Percentiles rank a stretch among this genome's conserved stretches.
phyloP scores from a whole-genome alignment of 2,113 vertebrate genomes.

The Clarias magur region DNA sequence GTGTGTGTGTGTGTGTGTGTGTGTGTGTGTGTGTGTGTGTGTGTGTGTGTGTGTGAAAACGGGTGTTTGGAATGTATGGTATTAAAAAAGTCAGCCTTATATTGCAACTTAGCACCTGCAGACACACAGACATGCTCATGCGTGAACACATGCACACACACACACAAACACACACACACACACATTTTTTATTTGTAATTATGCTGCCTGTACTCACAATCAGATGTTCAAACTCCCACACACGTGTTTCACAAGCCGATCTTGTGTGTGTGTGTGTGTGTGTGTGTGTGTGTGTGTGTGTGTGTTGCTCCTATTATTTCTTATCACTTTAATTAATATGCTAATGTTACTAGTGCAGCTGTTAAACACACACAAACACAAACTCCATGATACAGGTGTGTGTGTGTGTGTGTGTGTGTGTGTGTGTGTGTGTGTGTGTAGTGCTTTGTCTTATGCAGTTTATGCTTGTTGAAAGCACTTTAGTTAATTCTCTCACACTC shows the following conservation, averaged over 20 bases:
- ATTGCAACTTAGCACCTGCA: not conserved
- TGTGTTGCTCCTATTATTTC: conserved; percentile 36
- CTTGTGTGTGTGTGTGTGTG: conserved; percentile 16
- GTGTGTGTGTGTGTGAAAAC: not conserved
- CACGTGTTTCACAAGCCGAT: not conserved
- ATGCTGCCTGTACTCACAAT: not conserved
- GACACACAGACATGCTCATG: not conserved
- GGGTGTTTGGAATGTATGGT: conserved; percentile 11
- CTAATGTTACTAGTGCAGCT: conserved; percentile 52
- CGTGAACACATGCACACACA: not conserved
- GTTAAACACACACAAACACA: conserved; percentile 40
- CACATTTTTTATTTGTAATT: not conserved
- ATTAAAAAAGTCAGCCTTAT: not conserved
- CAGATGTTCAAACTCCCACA: not conserved
- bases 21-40: conserved; percentile 28
- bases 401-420: conserved; percentile 6
- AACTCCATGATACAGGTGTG: not conserved
- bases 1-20: conserved; percentile 12
- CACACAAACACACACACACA: not conserved
- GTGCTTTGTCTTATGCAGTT: not conserved
- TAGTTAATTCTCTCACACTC: not conserved
- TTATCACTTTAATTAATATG: conserved; percentile 54
- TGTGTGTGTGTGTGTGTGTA: not conserved
- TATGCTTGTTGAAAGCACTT: conserved; percentile 3
- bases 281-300: conserved; percentile 3